These are phyloP conservation scores for Calidris pugnax DNA, from an alignment of 2,113 vertebrate genomes.

Conservation along the genomic window DNA sequence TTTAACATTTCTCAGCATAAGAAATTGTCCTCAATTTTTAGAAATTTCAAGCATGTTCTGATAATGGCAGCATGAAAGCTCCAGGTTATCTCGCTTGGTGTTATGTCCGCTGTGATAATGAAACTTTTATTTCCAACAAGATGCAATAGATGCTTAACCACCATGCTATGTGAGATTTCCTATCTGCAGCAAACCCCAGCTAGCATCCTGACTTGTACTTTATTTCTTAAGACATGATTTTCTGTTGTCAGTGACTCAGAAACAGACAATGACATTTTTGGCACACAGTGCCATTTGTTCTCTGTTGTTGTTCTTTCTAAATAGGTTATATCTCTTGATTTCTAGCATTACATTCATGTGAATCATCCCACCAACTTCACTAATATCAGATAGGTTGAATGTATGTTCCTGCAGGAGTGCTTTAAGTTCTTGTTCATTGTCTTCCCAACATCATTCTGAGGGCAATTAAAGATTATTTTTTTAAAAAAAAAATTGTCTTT, in stretches of 20 bases:
- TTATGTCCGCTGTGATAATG: constrained; percentile 24
- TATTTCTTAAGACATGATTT: constrained; percentile 25
- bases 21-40: constrained; percentile 55
- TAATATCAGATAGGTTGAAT: background rate
- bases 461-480: background rate
- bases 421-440: background rate
- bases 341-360: background rate
- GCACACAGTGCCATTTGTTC: background rate
- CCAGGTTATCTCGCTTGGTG: background rate
- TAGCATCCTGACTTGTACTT: background rate
- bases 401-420: background rate
- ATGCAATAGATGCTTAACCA: background rate
- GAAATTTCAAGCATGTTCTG: constrained; percentile 2
- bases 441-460: background rate
- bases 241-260: constrained; percentile 40
- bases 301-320: background rate
- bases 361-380: constrained; percentile 5
- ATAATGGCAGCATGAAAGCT: constrained; percentile 35
- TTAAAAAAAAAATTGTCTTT: background rate
- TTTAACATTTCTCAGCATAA: constrained; percentile 48
- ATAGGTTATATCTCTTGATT: constrained; percentile 10
- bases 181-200: background rate
- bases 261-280: constrained; percentile 10
- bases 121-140: constrained; percentile 34
- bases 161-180: background rate